A percentile compares a stretch with the other conserved stretches of the same genome.
Evolutionary conservation across 2,888 invertebrate genomes (phyloP).

Genomic region (Tuberolachnus salignus): DNA sequence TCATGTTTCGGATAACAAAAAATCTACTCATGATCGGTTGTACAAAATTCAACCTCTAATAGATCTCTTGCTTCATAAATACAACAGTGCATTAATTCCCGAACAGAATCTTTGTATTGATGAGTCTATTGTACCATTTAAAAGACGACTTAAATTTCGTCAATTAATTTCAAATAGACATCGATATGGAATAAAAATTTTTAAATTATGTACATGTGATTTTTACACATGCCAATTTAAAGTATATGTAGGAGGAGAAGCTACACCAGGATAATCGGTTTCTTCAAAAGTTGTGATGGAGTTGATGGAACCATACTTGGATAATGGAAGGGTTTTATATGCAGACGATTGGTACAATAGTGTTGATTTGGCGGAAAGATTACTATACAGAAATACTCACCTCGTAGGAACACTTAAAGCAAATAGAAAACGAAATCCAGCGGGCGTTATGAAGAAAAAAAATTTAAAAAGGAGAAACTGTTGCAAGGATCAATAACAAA

Average conservation of each 20-base stretch:
- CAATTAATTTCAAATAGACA: constrained; percentile 1
- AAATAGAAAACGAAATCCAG: constrained; percentile 34
- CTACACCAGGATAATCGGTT: background rate
- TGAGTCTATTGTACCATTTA: constrained; percentile 15
- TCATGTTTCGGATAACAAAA: constrained; percentile 15
- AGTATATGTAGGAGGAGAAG: constrained; percentile 7
- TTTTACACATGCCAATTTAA: constrained; percentile 20
- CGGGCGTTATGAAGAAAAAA: no score
- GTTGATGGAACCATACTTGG: constrained; percentile 17
- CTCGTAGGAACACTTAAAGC: constrained; percentile 12
- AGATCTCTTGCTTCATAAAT: constrained; percentile 16
- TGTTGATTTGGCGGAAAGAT: constrained; percentile 27
- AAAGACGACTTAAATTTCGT: background rate
- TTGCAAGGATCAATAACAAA: no score
- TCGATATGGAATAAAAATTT: constrained; percentile 46
- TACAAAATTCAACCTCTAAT: constrained; percentile 8
- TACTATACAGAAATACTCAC: background rate
- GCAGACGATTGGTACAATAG: constrained; percentile 40
- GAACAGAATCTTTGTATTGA: background rate
- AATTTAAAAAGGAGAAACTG: no score
- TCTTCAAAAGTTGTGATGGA: background rate
- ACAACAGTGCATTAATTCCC: background rate
- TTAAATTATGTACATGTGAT: constrained; percentile 26
- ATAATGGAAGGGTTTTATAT: constrained; percentile 15
- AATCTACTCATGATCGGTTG: background rate